Percentiles rank a stretch among this genome's conserved stretches.
These are phyloP conservation scores for Gandaritis pyraliata DNA, from an alignment of 2,888 invertebrate species.

Conservation along the genomic window DNA sequence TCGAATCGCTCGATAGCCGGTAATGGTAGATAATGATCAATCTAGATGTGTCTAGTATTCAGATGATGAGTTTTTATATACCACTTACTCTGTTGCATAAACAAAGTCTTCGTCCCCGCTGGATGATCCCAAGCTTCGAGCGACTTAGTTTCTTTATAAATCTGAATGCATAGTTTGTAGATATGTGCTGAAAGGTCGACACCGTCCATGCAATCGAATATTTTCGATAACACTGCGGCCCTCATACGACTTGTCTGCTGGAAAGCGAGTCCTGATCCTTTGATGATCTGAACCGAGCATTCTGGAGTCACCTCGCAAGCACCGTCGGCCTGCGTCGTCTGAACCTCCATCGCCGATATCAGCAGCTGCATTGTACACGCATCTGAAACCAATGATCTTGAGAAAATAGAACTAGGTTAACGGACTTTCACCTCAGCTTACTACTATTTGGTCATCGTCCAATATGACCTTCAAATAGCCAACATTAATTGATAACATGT, in stretches of 20 bases:
- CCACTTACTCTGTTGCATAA: slow-evolving; percentile 76
- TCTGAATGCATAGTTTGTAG: slow-evolving; percentile 76
- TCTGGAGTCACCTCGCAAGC: slow-evolving; percentile 71
- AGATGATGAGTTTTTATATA: neutral
- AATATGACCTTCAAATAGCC: slow-evolving; percentile 21
- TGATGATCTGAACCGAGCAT: slow-evolving; percentile 68
- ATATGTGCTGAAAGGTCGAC: slow-evolving; percentile 70
- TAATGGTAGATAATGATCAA: slow-evolving; percentile 21
- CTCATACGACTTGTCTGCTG: slow-evolving; percentile 74
- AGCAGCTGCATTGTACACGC: slow-evolving; percentile 79
- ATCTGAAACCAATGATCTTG: slow-evolving; percentile 57
- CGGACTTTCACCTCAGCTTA: slow-evolving; percentile 47
- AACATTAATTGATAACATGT: slow-evolving; percentile 8
- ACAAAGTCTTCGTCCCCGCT: slow-evolving; percentile 71
- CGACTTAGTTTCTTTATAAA: slow-evolving; percentile 77
- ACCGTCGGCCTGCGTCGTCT: slow-evolving; percentile 68
- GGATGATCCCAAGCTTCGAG: slow-evolving; percentile 78
- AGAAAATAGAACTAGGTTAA: slow-evolving; percentile 44
- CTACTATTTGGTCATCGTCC: slow-evolving; percentile 22
- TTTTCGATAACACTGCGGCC: slow-evolving; percentile 62
- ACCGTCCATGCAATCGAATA: slow-evolving; percentile 75
- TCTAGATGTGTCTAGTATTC: slow-evolving; percentile 20
- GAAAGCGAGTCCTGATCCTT: slow-evolving; percentile 73
- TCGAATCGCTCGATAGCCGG: slow-evolving; percentile 12
- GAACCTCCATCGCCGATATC: slow-evolving; percentile 76